These are phyloP conservation scores for Caradrina clavipalpis DNA, from an alignment of 2,888 invertebrate genomes.

Conservation along the genomic window DNA sequence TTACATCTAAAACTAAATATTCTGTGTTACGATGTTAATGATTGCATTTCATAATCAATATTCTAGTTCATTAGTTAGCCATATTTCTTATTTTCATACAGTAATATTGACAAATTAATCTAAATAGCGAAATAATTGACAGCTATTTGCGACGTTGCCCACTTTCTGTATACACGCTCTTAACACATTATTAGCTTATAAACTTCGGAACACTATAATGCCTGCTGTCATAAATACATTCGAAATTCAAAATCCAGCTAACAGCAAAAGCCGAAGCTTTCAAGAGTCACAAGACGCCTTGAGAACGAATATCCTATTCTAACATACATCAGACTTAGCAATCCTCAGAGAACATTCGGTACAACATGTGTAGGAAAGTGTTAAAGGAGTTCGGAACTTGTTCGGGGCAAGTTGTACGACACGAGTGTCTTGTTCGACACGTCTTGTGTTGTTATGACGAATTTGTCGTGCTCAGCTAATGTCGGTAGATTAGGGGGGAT, in stretches of 20 bases:
- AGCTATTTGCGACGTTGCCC: too few species aligned
- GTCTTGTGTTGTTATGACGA: constrained; percentile 57
- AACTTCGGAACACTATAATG: not conserved
- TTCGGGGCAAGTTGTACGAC: constrained; percentile 52
- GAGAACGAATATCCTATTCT: constrained; percentile 44
- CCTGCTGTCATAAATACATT: not conserved
- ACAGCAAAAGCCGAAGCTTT: constrained; percentile 12
- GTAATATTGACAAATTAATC: too few species aligned
- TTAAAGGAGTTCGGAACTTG: constrained; percentile 62
- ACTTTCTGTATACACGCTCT: too few species aligned
- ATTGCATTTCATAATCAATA: too few species aligned
- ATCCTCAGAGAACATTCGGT: constrained; percentile 41
- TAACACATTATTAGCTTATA: too few species aligned
- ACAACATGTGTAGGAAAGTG: constrained; percentile 61
- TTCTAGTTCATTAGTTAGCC: too few species aligned
- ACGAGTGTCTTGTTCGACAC: constrained; percentile 64
- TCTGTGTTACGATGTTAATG: too few species aligned
- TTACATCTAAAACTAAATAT: too few species aligned
- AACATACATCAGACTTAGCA: constrained; percentile 55
- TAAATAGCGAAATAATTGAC: too few species aligned
- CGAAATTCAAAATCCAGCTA: constrained; percentile 16
- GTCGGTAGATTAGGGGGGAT: constrained; percentile 31
- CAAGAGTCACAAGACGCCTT: constrained; percentile 11
- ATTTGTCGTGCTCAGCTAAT: constrained; percentile 42
- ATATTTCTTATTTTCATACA: too few species aligned